A percentile compares a stretch with the other conserved stretches of the same genome.
phyloP scores from a whole-genome alignment of 2,113 vertebrate species.

The Tinamus guttatus region DNA sequence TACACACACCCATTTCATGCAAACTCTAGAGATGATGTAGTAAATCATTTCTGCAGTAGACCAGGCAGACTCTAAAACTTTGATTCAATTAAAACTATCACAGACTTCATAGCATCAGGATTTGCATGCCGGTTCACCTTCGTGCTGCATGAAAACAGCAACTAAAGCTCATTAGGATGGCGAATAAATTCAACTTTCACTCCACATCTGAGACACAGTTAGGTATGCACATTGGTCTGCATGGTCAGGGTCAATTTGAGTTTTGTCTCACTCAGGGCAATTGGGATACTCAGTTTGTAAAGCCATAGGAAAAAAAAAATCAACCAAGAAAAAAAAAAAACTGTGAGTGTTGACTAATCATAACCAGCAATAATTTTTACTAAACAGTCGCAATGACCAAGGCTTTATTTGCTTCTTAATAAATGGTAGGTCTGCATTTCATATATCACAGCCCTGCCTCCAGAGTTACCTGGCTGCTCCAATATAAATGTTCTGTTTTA shows the following conservation, averaged over 20 bases:
- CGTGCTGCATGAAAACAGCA: background rate
- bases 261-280: background rate
- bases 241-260: rapidly evolving
- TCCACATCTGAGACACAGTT: rapidly evolving
- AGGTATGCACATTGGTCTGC: background rate
- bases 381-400: background rate
- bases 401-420: background rate
- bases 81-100: background rate
- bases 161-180: background rate
- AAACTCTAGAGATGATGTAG: background rate
- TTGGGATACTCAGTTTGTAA: background rate
- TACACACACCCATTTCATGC: rapidly evolving
- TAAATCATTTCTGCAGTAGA: background rate
- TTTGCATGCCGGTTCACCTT: background rate
- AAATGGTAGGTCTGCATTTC: background rate
- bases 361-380: background rate
- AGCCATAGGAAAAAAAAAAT: background rate
- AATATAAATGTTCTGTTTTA: background rate
- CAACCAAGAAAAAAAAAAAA: too few relatives aligned
- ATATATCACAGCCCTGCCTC: background rate
- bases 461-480: background rate
- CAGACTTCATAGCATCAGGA: background rate
- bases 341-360: background rate
- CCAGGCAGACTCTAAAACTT: background rate
- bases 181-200: background rate